Conservation (phyloP, 53 echinoderm and acorn worm species). For the Actinopyga echinites region DNA sequence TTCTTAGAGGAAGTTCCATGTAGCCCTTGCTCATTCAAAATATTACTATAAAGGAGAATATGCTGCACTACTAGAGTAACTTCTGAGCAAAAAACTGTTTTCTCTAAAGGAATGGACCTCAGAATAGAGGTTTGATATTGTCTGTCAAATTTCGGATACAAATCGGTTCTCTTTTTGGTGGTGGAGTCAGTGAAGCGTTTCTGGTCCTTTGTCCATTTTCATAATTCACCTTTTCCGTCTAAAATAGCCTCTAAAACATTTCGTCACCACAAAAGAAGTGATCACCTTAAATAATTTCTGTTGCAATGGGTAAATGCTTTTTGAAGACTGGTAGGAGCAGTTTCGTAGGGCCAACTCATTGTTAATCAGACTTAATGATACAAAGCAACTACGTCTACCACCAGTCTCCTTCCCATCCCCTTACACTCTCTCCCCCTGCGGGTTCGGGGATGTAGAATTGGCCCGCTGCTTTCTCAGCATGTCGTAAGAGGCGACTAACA, state of each 20-base stretch:
- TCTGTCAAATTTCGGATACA: constrained; percentile 42
- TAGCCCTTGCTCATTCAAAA: background rate
- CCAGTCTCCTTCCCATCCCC: constrained; percentile 71
- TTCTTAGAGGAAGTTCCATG: background rate
- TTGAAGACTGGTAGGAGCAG: constrained; percentile 58
- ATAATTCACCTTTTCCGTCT: constrained; percentile 59
- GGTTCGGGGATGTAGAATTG: too few species aligned
- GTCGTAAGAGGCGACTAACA: too few species aligned
- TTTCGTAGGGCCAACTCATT: constrained; percentile 48
- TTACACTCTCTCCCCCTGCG: constrained; percentile 51
- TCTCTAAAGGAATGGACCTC: constrained; percentile 49
- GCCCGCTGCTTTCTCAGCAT: too few species aligned
- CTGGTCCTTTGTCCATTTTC: constrained; percentile 27
- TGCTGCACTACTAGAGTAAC: constrained; percentile 52
- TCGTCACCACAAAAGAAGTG: constrained; percentile 67
- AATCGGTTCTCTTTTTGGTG: constrained; percentile 47
- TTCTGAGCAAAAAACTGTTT: constrained; percentile 49
- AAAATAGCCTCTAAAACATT: constrained; percentile 68
- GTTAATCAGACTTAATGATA: constrained; percentile 55
- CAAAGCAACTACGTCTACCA: constrained; percentile 50
- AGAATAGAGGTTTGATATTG: constrained; percentile 50
- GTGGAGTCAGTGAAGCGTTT: constrained; percentile 32
- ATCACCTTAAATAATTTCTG: background rate
- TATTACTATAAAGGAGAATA: constrained; percentile 44
- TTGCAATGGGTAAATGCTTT: constrained; percentile 45